These are phyloP conservation scores for Epizoanthus ramosus DNA, from an alignment of 92 coral and sea anemone genomes.

Conservation along the genomic window DNA sequence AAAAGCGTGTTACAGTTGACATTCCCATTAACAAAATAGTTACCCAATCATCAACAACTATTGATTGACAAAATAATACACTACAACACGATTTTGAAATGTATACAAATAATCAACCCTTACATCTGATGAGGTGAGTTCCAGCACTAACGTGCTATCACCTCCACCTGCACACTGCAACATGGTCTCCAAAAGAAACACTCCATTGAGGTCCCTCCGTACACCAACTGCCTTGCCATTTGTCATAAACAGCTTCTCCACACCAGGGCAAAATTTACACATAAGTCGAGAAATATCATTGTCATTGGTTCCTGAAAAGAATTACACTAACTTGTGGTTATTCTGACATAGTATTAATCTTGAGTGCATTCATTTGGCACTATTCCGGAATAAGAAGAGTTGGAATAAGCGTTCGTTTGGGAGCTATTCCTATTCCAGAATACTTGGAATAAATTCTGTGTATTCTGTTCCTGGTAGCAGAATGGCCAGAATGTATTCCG, in stretches of 20 bases:
- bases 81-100: neutral
- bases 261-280: slow-evolving; percentile 90
- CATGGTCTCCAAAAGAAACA: slow-evolving; percentile 85
- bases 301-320: slow-evolving; percentile 47
- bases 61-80: too few species aligned
- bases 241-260: slow-evolving; percentile 87
- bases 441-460: too few species aligned
- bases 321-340: neutral
- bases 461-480: too few species aligned
- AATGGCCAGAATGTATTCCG: too few species aligned
- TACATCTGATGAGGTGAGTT: slow-evolving; percentile 88
- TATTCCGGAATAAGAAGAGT: too few species aligned
- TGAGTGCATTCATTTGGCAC: too few species aligned
- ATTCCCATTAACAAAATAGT: too few species aligned
- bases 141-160: slow-evolving; percentile 69
- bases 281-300: slow-evolving; percentile 50
- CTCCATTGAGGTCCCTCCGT: slow-evolving; percentile 97
- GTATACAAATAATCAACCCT: slow-evolving; percentile 42
- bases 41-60: too few species aligned
- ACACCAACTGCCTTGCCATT: slow-evolving; percentile 82
- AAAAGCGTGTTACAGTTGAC: too few species aligned
- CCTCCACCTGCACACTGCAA: slow-evolving; percentile 79
- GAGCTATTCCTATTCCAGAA: too few species aligned
- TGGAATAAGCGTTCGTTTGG: too few species aligned
- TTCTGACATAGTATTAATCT: neutral